A percentile compares a stretch with the other conserved stretches of the same genome.
These are phyloP conservation scores for Lepilemur ruficaudatus DNA, from an alignment of 2,797 vertebrate genomes.

Conservation along the genomic window DNA sequence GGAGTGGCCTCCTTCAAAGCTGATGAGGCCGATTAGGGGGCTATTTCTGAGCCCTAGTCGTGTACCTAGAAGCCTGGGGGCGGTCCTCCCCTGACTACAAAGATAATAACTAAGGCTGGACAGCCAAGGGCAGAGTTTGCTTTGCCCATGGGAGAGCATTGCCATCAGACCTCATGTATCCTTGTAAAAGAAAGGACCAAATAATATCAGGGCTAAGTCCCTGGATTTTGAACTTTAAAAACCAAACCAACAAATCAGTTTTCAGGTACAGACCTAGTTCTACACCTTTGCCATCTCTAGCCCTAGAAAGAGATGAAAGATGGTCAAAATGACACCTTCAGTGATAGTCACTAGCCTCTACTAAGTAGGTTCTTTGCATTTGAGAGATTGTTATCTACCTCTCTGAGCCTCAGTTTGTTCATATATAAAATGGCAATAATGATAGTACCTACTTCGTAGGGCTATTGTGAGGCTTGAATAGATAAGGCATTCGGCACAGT, in stretches of 20 bases:
- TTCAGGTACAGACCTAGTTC: not conserved
- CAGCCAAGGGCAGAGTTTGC: not conserved
- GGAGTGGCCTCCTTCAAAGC: slow-evolving; percentile 68
- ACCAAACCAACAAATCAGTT: not conserved
- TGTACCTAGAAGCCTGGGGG: slow-evolving; percentile 30
- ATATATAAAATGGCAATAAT: not conserved
- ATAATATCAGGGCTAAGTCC: not conserved
- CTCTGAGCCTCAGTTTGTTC: slow-evolving; percentile 10
- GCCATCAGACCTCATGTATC: not conserved
- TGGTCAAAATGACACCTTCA: not conserved
- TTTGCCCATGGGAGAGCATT: not conserved
- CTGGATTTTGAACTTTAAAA: slow-evolving; percentile 13
- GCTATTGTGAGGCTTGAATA: not conserved
- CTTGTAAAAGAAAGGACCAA: not conserved
- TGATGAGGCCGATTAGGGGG: slow-evolving; percentile 76
- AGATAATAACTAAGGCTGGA: slow-evolving; percentile 31
- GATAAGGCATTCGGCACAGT: not conserved
- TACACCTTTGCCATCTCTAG: not conserved
- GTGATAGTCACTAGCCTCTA: not conserved
- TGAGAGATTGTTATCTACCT: not conserved
- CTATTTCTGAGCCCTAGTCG: slow-evolving; percentile 70
- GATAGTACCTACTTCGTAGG: not conserved
- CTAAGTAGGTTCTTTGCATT: not conserved
- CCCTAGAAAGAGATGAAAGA: not conserved
- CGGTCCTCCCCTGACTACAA: slow-evolving; percentile 28